A percentile compares a stretch with the other conserved stretches of the same genome.
Conservation (phyloP, 2,888 invertebrate species). For the Mycalesis mineus region DNA sequence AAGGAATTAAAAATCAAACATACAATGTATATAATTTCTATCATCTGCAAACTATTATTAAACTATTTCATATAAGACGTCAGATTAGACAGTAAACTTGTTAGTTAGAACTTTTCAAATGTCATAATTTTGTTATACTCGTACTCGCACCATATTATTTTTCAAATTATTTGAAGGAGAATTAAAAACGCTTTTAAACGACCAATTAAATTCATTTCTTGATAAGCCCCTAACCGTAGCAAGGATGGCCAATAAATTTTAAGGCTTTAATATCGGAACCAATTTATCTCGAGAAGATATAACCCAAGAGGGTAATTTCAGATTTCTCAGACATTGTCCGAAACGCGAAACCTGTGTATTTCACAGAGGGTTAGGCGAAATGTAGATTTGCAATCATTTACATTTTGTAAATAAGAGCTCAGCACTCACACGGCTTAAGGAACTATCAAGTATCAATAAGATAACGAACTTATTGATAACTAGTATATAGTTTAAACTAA, state of each 20-base stretch:
- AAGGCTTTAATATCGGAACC: slow-evolving; percentile 18
- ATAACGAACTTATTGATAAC: too few relatives aligned
- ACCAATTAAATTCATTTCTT: slow-evolving; percentile 12
- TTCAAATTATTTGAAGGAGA: neutral
- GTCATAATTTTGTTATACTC: too few relatives aligned
- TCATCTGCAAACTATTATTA: too few relatives aligned
- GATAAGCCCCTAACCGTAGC: slow-evolving; percentile 4
- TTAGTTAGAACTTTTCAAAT: too few relatives aligned
- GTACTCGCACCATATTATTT: neutral
- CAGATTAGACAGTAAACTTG: too few relatives aligned
- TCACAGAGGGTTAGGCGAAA: slow-evolving; percentile 27
- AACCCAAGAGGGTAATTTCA: slow-evolving; percentile 27
- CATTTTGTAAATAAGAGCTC: neutral
- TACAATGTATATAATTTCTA: too few relatives aligned
- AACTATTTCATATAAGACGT: too few relatives aligned
- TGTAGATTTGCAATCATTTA: slow-evolving; percentile 20
- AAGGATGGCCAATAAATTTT: slow-evolving; percentile 14
- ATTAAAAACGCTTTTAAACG: neutral
- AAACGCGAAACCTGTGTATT: slow-evolving; percentile 29
- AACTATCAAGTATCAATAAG: too few relatives aligned
- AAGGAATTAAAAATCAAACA: too few relatives aligned
- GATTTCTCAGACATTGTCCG: slow-evolving; percentile 22
- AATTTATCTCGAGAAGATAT: slow-evolving; percentile 25
- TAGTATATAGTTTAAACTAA: too few relatives aligned
- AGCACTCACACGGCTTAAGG: too few relatives aligned